Conservation (phyloP, 2,888 invertebrate species). For the Macrosoma leucophasiata region DNA sequence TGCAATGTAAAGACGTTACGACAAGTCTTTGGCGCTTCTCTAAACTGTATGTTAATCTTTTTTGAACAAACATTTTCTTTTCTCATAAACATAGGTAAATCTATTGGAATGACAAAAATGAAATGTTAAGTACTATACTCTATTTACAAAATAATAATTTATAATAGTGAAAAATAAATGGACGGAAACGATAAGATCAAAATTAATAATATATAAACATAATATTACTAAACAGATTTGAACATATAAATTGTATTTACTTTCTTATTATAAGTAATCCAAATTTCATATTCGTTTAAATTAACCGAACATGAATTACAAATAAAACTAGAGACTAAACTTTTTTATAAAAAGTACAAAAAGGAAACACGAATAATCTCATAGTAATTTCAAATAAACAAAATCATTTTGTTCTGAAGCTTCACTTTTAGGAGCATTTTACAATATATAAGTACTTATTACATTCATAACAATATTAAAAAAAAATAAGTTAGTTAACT, state of each 20-base stretch:
- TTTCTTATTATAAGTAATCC: no score
- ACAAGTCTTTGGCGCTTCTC: constrained; percentile 69
- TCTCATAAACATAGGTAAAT: constrained; percentile 8
- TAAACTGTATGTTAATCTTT: constrained; percentile 68
- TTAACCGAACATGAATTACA: constrained; percentile 9
- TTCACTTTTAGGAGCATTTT: constrained; percentile 26
- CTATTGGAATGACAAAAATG: constrained; percentile 24
- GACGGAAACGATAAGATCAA: constrained; percentile 72
- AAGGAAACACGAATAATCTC: constrained; percentile 62
- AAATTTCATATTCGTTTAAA: no score
- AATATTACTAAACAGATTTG: constrained; percentile 41
- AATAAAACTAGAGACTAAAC: constrained; percentile 42
- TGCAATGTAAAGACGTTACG: constrained; percentile 41
- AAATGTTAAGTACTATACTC: constrained; percentile 33
- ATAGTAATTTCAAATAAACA: constrained; percentile 64
- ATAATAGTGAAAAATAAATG: constrained; percentile 48
- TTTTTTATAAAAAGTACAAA: constrained; percentile 58
- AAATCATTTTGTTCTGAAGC: constrained; percentile 32
- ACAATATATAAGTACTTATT: constrained; percentile 32
- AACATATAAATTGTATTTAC: constrained; percentile 39
- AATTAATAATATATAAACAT: constrained; percentile 39
- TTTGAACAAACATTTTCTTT: constrained; percentile 32
- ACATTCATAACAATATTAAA: constrained; percentile 45
- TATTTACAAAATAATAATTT: constrained; percentile 42
- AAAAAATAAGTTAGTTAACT: constrained; percentile 50